Evolutionary conservation across 2,113 vertebrate genomes (phyloP).

Genomic region (Panthera leo): DNA sequence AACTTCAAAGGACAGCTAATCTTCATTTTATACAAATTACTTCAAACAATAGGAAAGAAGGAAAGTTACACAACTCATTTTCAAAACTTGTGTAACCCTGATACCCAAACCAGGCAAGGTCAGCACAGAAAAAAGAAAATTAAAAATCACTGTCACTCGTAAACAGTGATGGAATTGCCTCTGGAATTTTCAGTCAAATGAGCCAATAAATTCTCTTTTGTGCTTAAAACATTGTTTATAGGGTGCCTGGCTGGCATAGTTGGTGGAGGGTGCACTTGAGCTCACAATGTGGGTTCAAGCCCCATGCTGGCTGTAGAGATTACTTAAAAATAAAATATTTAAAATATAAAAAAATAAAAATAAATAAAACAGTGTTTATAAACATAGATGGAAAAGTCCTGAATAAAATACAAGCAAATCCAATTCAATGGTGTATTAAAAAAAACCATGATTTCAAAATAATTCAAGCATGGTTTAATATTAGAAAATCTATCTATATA

Average conservation of each 20-base stretch:
- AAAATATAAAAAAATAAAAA: neutral
- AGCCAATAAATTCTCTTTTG: neutral
- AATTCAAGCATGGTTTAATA: neutral
- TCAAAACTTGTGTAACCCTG: neutral
- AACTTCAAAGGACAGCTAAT: constrained; percentile 23
- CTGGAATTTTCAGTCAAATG: neutral
- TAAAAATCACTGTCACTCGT: neutral
- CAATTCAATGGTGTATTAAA: neutral
- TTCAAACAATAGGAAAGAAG: neutral
- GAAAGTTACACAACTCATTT: neutral
- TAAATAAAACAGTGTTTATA: neutral
- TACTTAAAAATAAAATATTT: neutral
- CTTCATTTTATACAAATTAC: constrained; percentile 12
- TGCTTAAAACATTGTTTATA: neutral
- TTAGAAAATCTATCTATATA: neutral
- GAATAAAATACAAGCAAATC: constrained; percentile 2
- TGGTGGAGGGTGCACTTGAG: neutral
- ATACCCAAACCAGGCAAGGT: neutral
- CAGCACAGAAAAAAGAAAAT: neutral
- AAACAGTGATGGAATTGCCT: neutral
- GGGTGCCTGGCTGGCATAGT: neutral
- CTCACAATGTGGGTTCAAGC: neutral
- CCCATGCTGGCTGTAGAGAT: neutral
- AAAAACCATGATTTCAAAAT: constrained; percentile 4
- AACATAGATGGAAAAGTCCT: neutral